These are phyloP conservation scores for Stegastes partitus DNA, from an alignment of 2,113 vertebrate species.

Conservation along the genomic window DNA sequence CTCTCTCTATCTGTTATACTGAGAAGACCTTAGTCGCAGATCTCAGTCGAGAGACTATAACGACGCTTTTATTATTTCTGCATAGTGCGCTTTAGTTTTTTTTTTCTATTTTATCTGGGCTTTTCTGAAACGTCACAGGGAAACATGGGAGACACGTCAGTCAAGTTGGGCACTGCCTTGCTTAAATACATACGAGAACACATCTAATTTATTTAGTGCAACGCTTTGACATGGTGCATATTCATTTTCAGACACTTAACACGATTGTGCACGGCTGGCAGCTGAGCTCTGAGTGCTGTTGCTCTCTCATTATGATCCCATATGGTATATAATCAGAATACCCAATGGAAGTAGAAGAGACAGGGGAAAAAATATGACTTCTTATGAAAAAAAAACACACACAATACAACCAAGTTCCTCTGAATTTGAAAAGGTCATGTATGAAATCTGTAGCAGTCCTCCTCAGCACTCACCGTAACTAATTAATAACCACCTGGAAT, in stretches of 20 bases:
- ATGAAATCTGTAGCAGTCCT: background rate
- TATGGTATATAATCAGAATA: slow-evolving; percentile 42
- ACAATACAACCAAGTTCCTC: too few species aligned
- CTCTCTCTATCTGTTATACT: too few species aligned
- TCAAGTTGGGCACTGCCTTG: background rate
- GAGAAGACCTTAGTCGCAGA: slow-evolving; percentile 12
- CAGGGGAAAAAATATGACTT: too few species aligned
- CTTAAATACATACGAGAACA: slow-evolving; percentile 22
- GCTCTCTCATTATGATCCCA: slow-evolving; percentile 19
- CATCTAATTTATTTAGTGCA: slow-evolving; percentile 38
- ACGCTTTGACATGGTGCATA: slow-evolving; percentile 9
- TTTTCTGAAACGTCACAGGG: background rate
- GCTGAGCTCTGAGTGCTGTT: slow-evolving; percentile 32
- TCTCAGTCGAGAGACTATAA: slow-evolving; percentile 1
- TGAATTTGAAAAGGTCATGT: background rate
- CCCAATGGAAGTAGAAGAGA: background rate
- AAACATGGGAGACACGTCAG: background rate
- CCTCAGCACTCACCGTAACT: too few species aligned
- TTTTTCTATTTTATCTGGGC: background rate
- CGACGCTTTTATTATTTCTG: background rate
- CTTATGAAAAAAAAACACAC: background rate
- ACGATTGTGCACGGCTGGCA: slow-evolving; percentile 44
- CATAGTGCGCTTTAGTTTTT: background rate
- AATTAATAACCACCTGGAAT: slow-evolving; percentile 2
- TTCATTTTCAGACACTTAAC: slow-evolving; percentile 53